Conservation (phyloP, 2,888 invertebrate species). For the Aspidiotus destructor region DNA sequence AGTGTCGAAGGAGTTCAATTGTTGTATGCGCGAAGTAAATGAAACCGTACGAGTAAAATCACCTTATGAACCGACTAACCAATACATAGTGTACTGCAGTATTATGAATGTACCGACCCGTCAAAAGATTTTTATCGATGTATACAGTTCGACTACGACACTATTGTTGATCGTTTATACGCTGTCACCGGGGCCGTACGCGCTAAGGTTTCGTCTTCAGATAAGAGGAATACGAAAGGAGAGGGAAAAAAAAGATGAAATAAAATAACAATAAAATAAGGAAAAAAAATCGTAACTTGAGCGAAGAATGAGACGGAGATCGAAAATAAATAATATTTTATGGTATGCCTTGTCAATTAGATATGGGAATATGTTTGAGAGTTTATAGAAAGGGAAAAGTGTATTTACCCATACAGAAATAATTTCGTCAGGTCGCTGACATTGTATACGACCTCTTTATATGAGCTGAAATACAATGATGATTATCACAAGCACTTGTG, state of each 20-base stretch:
- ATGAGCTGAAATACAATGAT: neutral
- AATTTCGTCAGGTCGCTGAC: slow-evolving; percentile 14
- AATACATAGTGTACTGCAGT: neutral
- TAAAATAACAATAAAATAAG: slow-evolving; percentile 1
- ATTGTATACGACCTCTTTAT: slow-evolving; percentile 14
- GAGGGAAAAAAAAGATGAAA: neutral
- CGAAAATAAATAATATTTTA: slow-evolving; percentile 21
- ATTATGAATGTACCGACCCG: neutral
- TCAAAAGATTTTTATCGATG: slow-evolving; percentile 2
- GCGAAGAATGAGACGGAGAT: slow-evolving; percentile 10
- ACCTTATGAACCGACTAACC: neutral
- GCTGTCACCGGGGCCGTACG: slow-evolving; percentile 1
- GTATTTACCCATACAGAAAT: slow-evolving; percentile 2
- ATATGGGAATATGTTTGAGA: slow-evolving; percentile 18
- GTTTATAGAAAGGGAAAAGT: neutral
- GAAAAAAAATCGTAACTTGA: neutral
- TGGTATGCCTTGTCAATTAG: slow-evolving; percentile 29
- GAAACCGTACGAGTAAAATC: neutral
- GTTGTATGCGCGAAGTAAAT: neutral
- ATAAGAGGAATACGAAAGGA: neutral
- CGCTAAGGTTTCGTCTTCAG: neutral
- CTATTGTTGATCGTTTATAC: slow-evolving; percentile 8
- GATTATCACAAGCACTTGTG: neutral
- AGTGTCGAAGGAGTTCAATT: neutral
- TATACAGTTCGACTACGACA: neutral